Percentiles rank a stretch among this genome's conserved stretches.
Evolutionary conservation across 2,113 vertebrate species (phyloP).

Genomic region (Axis porcinus): DNA sequence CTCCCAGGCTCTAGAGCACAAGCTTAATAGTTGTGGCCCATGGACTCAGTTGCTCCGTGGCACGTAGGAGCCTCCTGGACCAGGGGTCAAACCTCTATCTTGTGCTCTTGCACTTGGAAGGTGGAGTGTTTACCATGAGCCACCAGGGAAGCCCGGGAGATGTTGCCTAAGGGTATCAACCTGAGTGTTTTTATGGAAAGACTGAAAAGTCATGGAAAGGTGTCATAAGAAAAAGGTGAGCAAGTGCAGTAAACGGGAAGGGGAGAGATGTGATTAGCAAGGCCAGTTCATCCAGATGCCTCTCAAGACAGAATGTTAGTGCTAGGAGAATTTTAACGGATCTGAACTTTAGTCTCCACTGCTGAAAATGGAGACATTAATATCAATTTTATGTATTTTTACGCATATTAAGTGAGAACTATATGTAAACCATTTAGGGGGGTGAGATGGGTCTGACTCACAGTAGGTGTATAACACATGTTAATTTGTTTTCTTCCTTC

Average conservation of each 20-base stretch:
- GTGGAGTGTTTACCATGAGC: not conserved
- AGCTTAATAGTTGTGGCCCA: not conserved
- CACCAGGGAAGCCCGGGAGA: not conserved
- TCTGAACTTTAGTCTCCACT: not conserved
- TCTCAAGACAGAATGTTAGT: not conserved
- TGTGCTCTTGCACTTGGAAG: not conserved
- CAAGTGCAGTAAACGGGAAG: not conserved
- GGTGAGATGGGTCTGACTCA: not conserved
- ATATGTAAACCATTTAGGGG: not conserved
- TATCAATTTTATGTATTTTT: not conserved
- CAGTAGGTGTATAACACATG: not conserved
- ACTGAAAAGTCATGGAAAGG: not conserved
- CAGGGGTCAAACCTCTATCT: not conserved
- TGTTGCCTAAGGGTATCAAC: not conserved
- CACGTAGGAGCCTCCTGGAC: not conserved
- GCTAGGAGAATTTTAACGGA: not conserved
- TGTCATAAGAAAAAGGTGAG: not conserved
- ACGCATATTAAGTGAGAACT: not conserved
- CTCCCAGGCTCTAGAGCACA: not conserved
- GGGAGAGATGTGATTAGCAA: not conserved
- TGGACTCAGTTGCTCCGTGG: rapidly evolving
- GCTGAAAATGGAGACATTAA: not conserved
- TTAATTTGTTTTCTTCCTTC: not conserved
- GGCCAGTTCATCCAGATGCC: not conserved
- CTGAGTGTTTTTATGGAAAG: not conserved